These are phyloP conservation scores for Papilio polytes DNA, from an alignment of 1,140 invertebrate genomes.

Conservation along the genomic window DNA sequence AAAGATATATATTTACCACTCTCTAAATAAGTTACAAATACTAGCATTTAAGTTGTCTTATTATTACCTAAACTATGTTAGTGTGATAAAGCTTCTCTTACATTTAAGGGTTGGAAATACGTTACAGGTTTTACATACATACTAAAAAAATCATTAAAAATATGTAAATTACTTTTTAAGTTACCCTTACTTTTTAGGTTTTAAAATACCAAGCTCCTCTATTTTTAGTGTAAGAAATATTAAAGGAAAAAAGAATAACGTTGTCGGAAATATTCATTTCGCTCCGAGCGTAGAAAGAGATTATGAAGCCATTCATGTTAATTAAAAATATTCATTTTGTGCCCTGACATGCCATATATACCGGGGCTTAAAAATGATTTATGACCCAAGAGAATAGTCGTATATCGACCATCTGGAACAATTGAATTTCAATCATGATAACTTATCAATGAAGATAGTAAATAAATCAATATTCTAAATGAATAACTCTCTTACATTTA, in stretches of 20 bases:
- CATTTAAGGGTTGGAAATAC: too few relatives aligned
- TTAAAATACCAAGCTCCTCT: neutral
- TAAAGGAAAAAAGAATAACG: neutral
- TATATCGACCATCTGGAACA: neutral
- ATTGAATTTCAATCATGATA: neutral
- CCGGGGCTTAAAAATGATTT: neutral
- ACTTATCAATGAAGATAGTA: too few relatives aligned
- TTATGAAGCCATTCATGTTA: conserved; percentile 20
- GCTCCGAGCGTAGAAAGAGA: neutral
- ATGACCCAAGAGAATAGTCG: neutral
- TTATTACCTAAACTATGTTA: neutral
- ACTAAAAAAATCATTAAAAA: neutral
- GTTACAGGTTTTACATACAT: neutral
- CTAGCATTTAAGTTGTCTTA: neutral
- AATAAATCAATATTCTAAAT: too few relatives aligned
- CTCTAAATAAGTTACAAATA: neutral
- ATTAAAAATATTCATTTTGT: conserved; percentile 12
- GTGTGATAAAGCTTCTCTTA: neutral
- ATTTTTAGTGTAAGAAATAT: neutral
- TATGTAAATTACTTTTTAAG: neutral
- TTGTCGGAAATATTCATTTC: neutral
- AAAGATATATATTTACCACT: neutral
- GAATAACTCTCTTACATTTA: neutral
- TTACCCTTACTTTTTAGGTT: too few relatives aligned
- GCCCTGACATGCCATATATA: neutral